These are phyloP conservation scores for Callocephalon fimbriatum DNA, from an alignment of 2,113 vertebrate genomes.

Conservation along the genomic window DNA sequence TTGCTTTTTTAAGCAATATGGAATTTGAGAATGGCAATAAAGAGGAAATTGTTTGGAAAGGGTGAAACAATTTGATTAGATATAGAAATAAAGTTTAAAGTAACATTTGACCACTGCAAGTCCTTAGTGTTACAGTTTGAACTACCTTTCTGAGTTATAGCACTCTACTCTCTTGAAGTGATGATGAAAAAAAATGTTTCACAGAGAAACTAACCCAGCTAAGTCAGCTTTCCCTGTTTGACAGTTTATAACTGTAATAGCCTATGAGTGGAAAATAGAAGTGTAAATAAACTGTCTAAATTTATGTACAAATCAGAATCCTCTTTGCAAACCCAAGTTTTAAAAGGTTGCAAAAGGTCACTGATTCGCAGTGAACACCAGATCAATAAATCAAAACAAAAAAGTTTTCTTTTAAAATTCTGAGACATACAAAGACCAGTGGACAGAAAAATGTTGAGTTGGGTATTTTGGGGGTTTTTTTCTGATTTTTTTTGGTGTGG, in stretches of 20 bases:
- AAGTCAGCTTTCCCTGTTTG: background rate
- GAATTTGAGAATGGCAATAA: background rate
- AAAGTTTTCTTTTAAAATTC: background rate
- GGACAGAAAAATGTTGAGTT: background rate
- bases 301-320: background rate
- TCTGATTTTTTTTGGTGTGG: no score
- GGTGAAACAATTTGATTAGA: background rate
- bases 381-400: background rate
- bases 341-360: background rate
- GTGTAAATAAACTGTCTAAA: background rate
- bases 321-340: background rate
- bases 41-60: background rate
- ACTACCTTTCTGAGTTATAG: background rate
- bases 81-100: background rate
- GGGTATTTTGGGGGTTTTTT: no score
- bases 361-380: background rate
- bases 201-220: background rate
- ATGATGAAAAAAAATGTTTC: background rate
- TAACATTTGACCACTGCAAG: background rate
- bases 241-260: background rate
- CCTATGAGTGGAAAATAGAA: background rate
- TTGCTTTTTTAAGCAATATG: background rate
- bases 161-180: background rate
- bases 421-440: background rate
- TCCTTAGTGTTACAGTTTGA: background rate